Percentiles rank a stretch among this genome's conserved stretches.
phyloP scores from a whole-genome alignment of 2,113 vertebrate genomes.

The Psephotus haematonotus region DNA sequence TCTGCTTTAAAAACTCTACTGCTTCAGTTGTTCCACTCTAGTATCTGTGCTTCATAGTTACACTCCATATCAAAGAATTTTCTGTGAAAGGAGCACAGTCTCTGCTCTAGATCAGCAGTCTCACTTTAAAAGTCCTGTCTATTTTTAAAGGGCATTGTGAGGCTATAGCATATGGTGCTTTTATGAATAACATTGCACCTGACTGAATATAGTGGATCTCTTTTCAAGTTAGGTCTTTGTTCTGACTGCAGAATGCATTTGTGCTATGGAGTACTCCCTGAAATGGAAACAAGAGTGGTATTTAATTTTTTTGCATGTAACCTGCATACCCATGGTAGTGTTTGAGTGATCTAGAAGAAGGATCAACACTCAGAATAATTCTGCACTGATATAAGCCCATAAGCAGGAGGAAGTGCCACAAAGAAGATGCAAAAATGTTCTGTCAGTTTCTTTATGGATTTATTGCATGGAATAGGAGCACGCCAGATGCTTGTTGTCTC shows the following conservation, averaged over 20 bases:
- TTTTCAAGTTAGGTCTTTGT: background rate
- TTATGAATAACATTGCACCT: background rate
- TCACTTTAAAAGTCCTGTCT: background rate
- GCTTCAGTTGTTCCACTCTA: background rate
- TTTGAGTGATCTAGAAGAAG: background rate
- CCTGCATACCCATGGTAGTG: background rate
- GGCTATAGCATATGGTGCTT: background rate
- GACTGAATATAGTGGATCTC: background rate
- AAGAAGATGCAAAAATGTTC: background rate
- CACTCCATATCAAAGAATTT: accelerated
- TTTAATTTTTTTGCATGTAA: background rate
- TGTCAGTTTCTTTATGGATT: background rate
- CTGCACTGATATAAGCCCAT: background rate
- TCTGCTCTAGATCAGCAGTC: background rate
- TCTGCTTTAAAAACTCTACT: background rate
- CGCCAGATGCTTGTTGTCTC: background rate
- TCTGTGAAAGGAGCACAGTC: background rate
- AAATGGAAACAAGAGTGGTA: background rate
- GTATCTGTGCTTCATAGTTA: background rate
- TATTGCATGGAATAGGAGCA: background rate
- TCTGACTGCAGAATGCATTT: background rate
- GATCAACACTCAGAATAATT: background rate
- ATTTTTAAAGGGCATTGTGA: background rate
- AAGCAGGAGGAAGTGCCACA: accelerated
- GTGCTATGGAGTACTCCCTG: background rate